Conservation (phyloP, 2,113 vertebrate species). For the Jacana jacana region DNA sequence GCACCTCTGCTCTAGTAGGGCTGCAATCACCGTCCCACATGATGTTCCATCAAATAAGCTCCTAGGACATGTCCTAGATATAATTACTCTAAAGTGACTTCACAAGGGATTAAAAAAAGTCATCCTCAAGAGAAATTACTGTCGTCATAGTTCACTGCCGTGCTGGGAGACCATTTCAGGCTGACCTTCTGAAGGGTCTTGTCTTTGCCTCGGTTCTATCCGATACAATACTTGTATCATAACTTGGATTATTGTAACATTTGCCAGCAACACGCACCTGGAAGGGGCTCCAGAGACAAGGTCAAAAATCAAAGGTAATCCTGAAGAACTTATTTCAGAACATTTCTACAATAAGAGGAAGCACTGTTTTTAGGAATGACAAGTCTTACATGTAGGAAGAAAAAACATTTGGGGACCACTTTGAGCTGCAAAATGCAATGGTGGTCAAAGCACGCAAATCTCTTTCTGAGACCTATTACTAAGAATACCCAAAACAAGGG, state of each 20-base stretch:
- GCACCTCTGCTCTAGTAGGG: not conserved
- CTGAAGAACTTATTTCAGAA: not conserved
- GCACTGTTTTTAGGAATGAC: not conserved
- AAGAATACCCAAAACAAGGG: not conserved
- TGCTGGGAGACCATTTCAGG: not conserved
- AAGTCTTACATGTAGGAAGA: not conserved
- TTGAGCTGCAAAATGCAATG: rapidly evolving
- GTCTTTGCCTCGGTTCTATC: not conserved
- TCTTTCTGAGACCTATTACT: not conserved
- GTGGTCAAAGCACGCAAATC: not conserved
- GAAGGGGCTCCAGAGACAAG: not conserved
- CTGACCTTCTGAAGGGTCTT: not conserved
- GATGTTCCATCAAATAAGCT: not conserved
- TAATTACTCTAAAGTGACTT: not conserved
- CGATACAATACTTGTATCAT: not conserved
- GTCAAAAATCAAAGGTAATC: not conserved
- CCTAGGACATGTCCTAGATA: not conserved
- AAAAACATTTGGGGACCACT: not conserved
- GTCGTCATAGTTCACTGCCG: not conserved
- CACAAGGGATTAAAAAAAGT: not conserved
- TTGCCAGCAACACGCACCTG: not conserved
- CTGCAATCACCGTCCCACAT: not conserved
- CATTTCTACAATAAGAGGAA: not conserved
- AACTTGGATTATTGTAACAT: not conserved
- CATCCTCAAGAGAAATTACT: not conserved